Evolutionary conservation across 1,140 invertebrate genomes (phyloP), one percentile per base, ranked within the genome.

Genomic region (Hylyphantes graminicola): DNA sequence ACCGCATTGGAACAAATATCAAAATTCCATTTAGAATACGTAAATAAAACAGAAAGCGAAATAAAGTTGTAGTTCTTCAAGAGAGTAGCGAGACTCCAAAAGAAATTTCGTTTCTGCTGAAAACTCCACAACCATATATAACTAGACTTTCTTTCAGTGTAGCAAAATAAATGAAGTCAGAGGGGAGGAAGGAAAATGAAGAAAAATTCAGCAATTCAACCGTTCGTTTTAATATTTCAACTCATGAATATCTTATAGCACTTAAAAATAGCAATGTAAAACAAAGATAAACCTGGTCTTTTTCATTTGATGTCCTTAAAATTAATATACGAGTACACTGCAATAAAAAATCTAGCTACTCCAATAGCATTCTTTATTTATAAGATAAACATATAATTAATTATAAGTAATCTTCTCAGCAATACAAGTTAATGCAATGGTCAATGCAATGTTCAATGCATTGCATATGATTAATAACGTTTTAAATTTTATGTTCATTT

Each of bases 201-300:
- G 35, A 59, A 73, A 73, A 57, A 74, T 57, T 35, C 3, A 6
- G 10, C 21, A 74, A 74, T 74, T 35, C 53, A 74, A 35, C 54
- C 72, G 35, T 57, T 74, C 72, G 48, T 74, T 74, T 74, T 59
- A 74, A 74, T 74, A 74, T 74, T 74, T 74, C 53, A 74, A 74
- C 54, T 74, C 72, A 74, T 74, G 72, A 74, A 74, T 74, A 74
- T 74, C 72, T 57, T 74, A 74, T 74, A 57, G 54, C 53, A 74
- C 72, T 74, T 74, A 74, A 74, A 74, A 74, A 55, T 57, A 35
- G 35, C 2, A 35, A 35, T 35, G 35, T 35, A 35, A 35, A 35
- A 35, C 35, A 35, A 35, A 35, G 35, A 35, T 35, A 5, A 35
- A 35, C 35, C 35, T 35, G 35, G 35, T 35, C 35, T 35, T 35